phyloP scores from a whole-genome alignment of 35 echinoderm and acorn worm genomes.

The Ophiothrix spiculata region DNA sequence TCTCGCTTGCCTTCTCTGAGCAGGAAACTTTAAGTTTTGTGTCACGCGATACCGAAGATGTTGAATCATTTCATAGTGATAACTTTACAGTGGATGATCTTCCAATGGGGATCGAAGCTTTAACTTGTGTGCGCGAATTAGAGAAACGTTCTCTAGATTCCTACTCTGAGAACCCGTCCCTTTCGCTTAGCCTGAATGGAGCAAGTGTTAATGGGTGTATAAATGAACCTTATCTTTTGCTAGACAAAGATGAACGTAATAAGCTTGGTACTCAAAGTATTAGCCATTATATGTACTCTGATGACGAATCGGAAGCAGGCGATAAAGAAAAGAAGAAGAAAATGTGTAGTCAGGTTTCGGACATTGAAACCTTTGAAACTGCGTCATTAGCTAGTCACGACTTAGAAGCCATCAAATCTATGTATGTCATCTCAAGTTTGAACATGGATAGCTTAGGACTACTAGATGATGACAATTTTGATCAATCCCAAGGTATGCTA shows the following conservation, averaged over 20 bases:
- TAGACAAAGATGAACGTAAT: conserved; percentile 68
- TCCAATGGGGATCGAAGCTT: conserved; percentile 88
- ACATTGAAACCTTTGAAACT: conserved; percentile 74
- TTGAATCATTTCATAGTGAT: conserved; percentile 62
- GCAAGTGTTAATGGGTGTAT: conserved; percentile 73
- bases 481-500: conserved; percentile 43
- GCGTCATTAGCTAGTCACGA: conserved; percentile 67
- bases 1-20: conserved; percentile 84
- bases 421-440: conserved; percentile 91
- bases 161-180: conserved; percentile 81
- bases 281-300: conserved; percentile 85
- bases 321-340: conserved; percentile 46
- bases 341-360: conserved; percentile 39
- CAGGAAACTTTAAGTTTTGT: conserved; percentile 86
- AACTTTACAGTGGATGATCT: conserved; percentile 87
- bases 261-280: conserved; percentile 62
- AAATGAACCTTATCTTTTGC: conserved; percentile 57
- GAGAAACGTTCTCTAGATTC: conserved; percentile 80
- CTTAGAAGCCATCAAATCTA: conserved; percentile 89
- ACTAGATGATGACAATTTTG: conserved; percentile 66
- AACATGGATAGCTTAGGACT: conserved; percentile 70
- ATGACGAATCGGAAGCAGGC: conserved; percentile 91
- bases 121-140: conserved; percentile 74
- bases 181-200: conserved; percentile 67
- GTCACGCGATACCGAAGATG: conserved; percentile 74